Evolutionary conservation across 2,113 vertebrate species (phyloP).

Genomic region (Myotis brandtii): DNA sequence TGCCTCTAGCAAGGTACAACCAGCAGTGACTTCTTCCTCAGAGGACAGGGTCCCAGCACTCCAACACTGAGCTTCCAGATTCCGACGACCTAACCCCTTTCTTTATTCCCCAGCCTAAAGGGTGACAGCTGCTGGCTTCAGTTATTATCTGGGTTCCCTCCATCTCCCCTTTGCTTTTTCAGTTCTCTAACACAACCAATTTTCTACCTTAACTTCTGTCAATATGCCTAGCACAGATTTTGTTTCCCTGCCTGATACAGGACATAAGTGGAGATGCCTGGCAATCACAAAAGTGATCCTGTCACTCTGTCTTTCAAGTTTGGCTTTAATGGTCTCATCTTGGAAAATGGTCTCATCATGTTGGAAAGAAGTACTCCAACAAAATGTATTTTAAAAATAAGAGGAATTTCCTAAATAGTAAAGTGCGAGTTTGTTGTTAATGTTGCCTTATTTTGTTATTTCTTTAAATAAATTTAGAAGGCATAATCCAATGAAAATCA

Average conservation of each 20-base stretch:
- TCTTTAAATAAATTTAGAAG: neutral
- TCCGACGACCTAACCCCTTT: neutral
- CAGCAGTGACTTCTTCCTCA: neutral
- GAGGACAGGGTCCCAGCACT: neutral
- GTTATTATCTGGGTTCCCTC: neutral
- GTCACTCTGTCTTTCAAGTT: neutral
- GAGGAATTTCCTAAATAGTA: constrained; percentile 2
- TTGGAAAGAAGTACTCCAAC: neutral
- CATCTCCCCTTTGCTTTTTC: neutral
- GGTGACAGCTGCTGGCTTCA: neutral
- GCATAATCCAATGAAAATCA: neutral
- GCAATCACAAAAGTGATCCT: neutral
- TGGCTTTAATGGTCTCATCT: neutral
- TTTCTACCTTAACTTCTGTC: neutral
- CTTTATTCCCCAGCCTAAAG: neutral
- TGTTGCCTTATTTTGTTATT: neutral
- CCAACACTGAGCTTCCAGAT: neutral
- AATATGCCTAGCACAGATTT: neutral
- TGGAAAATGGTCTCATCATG: neutral
- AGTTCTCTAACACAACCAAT: neutral
- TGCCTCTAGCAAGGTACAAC: neutral
- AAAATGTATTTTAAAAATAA: constrained; percentile 37
- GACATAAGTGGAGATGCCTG: neutral
- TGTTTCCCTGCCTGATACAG: neutral
- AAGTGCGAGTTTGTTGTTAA: neutral